Evolutionary conservation across 2,888 invertebrate genomes (phyloP), one percentile per base, ranked within the genome.

Genomic region (Lasioglossum villosulum): DNA sequence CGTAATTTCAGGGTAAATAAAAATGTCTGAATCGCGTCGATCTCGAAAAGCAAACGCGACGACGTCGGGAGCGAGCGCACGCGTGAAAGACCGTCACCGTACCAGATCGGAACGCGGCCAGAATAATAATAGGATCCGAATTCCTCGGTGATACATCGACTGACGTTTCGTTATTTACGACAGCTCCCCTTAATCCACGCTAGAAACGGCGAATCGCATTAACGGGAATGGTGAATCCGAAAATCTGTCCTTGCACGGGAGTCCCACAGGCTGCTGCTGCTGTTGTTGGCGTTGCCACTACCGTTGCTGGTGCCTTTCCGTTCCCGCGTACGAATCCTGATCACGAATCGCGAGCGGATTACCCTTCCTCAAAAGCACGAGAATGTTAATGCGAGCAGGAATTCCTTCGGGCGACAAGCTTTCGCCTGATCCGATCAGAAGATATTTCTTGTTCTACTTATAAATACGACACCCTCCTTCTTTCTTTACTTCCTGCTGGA

Each of bases 71-170:
- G 84, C 77, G 87, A 34, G 84, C 81, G 82, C 82, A 83, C 79
- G 86, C 83, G 86, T 72, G 86, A 87, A 90, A 85, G 86, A 83
- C 85, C 87, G 86, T 77, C 83, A 75, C 81, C 89, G 89, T 89
- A 89, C 89, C 86, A 88, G 90, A 90, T 90, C 88, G 88, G 80
- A 75, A 90, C 86, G 81, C 86, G 78, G 66, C 37, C 71, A 82
- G 94, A 94, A 94, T 94, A 94, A 93, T 92, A 94, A 94, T 94
- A 93, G 90, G 92, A 92, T 91, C 92, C 89, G 90, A 93, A 92
- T 90, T 91, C 91, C 90, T 88, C 91, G 89, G 91, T 93, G 94
- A 94, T 94, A 93, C 93, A 94, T 93, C 93, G 93, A 92, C 92
- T 88, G 93, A 92, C 91, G 90, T 92, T 91, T 91, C 90, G 93